Percentiles rank a stretch among this genome's conserved stretches.
Evolutionary conservation across 2,113 vertebrate genomes (phyloP).

Genomic region (Hippocampus abdominalis): DNA sequence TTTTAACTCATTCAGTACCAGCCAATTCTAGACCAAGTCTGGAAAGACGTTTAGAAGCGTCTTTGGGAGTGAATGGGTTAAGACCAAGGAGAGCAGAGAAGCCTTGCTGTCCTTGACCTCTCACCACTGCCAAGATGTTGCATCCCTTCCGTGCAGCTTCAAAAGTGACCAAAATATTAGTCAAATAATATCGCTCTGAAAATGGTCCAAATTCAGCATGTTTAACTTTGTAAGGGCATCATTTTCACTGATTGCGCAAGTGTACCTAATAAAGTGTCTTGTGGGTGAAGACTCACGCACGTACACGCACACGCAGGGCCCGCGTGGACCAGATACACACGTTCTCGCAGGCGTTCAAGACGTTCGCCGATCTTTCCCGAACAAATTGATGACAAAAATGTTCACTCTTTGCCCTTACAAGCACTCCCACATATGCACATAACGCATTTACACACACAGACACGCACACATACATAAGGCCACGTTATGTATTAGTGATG

Average conservation of each 20-base stretch:
- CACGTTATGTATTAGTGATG: constrained; percentile 64
- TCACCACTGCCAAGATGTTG: too few species aligned
- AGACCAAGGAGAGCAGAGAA: too few species aligned
- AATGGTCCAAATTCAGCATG: too few species aligned
- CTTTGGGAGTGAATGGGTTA: too few species aligned
- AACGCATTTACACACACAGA: constrained; percentile 1
- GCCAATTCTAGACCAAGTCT: too few species aligned
- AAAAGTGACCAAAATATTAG: too few species aligned
- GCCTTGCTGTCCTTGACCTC: too few species aligned
- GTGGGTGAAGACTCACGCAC: not conserved
- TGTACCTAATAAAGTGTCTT: not conserved
- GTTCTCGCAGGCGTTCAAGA: constrained; percentile 5
- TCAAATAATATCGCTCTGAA: too few species aligned
- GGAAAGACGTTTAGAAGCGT: too few species aligned
- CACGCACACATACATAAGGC: not conserved
- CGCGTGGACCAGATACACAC: constrained; percentile 4
- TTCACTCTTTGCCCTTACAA: constrained; percentile 5
- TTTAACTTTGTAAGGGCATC: not conserved
- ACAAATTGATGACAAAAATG: constrained; percentile 33
- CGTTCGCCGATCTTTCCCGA: constrained; percentile 1
- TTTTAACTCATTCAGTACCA: too few species aligned
- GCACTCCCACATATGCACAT: constrained; percentile 17
- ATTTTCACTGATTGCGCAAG: not conserved
- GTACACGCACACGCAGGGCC: not conserved
- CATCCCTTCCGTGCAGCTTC: too few species aligned